Evolutionary conservation across 2,113 vertebrate genomes (phyloP), one percentile per base, ranked within the genome.

Genomic region (Prinia subflava): DNA sequence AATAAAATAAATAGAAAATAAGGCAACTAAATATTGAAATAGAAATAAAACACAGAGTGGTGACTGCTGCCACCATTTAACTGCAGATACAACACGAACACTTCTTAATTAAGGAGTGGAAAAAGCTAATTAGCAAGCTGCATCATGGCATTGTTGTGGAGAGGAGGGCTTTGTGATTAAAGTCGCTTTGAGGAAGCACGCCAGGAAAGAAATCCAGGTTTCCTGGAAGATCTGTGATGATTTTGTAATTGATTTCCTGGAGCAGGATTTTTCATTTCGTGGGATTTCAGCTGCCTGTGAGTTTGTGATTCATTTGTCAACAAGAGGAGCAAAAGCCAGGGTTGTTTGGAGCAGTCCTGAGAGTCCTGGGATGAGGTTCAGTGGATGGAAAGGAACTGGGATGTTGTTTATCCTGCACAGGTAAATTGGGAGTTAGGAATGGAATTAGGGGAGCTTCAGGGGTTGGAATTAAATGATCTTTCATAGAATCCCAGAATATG

Each of bases 301-400:
- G 9, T 7, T 74, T 44, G 31, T n/a, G 59, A 42, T 42, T 62
- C 28, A 12, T 60, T 88, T 63, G 62, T 68, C 57, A 76, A 4
- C 12, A 6, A 25, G 68, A 19, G 33, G 42, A 81, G 76, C 37
- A 16, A 10, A 60, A 75, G 52, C 31, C 16, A 4, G 16, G 10
- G 60, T 59, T 39, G 23, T 57, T 30, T 25, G 19, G 49, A 28
- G 44, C 9, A 6, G 31, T 7, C 77, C 22, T 64, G 28, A 10
- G 78, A 39, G 52, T 5, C 30, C 60, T 16, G 31, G 37, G 42
- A 10, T 2, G 2, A 11, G 3, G 15, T 52, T 3, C 30, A 15
- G 4, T 0, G 59, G 25, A 1, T 3, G 2, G 8, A 9, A 24
- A 63, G n/a, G 39, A 42, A 0, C 22, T 16, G 53, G 52, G 49